Percentiles rank a stretch among this genome's conserved stretches.
phyloP scores from a whole-genome alignment of 2,797 vertebrate species.

The Argentina silus region DNA sequence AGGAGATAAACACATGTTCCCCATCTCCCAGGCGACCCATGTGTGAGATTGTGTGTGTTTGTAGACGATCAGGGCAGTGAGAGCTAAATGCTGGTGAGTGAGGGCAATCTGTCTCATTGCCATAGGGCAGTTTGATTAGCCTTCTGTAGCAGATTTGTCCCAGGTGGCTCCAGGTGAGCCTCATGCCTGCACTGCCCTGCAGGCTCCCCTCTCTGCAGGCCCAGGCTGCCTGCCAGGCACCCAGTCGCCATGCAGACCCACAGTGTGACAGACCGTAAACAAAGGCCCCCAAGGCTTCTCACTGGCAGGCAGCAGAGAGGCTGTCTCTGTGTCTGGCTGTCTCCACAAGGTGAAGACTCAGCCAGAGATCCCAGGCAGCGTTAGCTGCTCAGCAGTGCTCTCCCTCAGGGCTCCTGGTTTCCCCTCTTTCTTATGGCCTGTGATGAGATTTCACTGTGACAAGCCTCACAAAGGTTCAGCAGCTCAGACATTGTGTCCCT shows the following conservation, averaged over 20 bases:
- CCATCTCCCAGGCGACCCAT: too few relatives aligned
- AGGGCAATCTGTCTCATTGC: constrained; percentile 47
- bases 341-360: constrained; percentile 1
- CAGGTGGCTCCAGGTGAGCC: constrained; percentile 12
- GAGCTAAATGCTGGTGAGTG: too few relatives aligned
- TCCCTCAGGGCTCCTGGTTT: constrained; percentile 29
- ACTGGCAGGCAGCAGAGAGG: constrained; percentile 25
- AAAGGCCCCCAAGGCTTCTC: constrained; percentile 23
- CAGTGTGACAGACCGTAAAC: constrained; percentile 38
- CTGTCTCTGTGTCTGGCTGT: constrained; percentile 1
- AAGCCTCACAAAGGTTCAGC: background rate
- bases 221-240: background rate
- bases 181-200: background rate
- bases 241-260: too few relatives aligned
- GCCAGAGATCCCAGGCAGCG: constrained; percentile 13
- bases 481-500: constrained; percentile 15
- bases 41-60: constrained; percentile 19
- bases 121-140: constrained; percentile 46
- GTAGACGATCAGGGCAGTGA: constrained; percentile 44
- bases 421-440: background rate
- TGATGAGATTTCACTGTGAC: constrained; percentile 30
- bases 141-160: constrained; percentile 25
- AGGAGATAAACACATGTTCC: too few relatives aligned
- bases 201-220: constrained; percentile 20
- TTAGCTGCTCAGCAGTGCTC: constrained; percentile 8